phyloP scores from a whole-genome alignment of 1,140 invertebrate genomes.

The Drosophila varians region DNA sequence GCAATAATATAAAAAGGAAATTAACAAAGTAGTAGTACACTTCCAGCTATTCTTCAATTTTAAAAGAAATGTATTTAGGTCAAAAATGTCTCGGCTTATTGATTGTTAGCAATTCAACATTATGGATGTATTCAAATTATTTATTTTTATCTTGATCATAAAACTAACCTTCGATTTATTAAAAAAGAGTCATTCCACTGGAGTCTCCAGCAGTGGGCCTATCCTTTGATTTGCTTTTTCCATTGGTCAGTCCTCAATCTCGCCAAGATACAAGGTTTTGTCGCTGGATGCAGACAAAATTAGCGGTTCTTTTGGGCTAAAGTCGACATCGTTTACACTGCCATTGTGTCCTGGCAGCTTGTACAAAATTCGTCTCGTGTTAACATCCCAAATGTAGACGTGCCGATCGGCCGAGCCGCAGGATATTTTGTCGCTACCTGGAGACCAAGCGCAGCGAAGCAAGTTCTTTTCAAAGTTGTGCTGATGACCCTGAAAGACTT shows the following conservation, averaged over 20 bases:
- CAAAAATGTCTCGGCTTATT: too few relatives aligned
- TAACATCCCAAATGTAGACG: conserved; percentile 99
- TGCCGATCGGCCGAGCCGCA: conserved; percentile 97
- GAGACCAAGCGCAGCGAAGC: conserved; percentile 94
- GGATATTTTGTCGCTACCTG: conserved; percentile 92
- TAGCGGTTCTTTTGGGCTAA: conserved; percentile 97
- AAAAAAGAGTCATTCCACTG: neutral
- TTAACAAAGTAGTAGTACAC: too few relatives aligned
- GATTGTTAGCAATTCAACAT: too few relatives aligned
- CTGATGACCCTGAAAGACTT: conserved; percentile 96
- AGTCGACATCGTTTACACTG: conserved; percentile 98
- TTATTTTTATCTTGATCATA: neutral
- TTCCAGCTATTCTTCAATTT: too few relatives aligned
- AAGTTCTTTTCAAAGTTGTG: conserved; percentile 99
- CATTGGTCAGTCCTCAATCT: conserved; percentile 91
- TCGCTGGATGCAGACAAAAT: conserved; percentile 97
- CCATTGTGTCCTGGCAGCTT: conserved; percentile 99
- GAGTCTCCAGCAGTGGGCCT: neutral
- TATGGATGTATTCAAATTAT: neutral
- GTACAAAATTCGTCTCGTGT: conserved; percentile 94
- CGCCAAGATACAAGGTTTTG: conserved; percentile 97
- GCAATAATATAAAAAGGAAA: too few relatives aligned
- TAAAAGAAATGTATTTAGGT: too few relatives aligned
- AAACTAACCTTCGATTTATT: neutral
- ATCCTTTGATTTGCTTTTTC: neutral